Evolutionary conservation across 2,797 vertebrate genomes (phyloP).

Genomic region (Leptodactylus fallax): DNA sequence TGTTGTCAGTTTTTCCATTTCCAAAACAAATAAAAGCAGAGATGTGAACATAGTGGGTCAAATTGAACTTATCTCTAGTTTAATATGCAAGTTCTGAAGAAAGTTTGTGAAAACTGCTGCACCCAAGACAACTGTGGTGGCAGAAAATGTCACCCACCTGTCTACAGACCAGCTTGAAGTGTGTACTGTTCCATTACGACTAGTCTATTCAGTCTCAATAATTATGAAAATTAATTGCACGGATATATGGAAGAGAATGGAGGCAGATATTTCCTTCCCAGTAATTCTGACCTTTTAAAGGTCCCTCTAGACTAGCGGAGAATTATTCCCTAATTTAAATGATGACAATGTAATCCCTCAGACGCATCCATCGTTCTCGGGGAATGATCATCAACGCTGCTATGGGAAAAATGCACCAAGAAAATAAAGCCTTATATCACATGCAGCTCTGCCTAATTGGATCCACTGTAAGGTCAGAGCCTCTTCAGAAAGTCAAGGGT

Average conservation of each 20-base stretch:
- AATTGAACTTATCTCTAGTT: too few species aligned
- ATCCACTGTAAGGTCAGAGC: constrained; percentile 14
- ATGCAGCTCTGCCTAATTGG: constrained; percentile 23
- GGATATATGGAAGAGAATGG: background rate
- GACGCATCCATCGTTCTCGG: background rate
- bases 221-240: background rate
- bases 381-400: background rate
- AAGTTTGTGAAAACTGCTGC: background rate
- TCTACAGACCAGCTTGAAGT: background rate
- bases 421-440: background rate
- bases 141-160: background rate
- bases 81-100: too few species aligned
- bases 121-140: background rate
- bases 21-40: too few species aligned
- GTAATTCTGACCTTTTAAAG: constrained; percentile 5
- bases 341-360: background rate
- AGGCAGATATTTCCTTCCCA: background rate
- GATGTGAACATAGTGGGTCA: too few species aligned
- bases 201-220: background rate
- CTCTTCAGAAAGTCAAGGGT: background rate
- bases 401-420: background rate
- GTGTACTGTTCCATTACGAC: background rate
- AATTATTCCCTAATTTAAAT: background rate
- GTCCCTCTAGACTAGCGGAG: background rate
- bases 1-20: too few species aligned